A percentile compares a stretch with the other conserved stretches of the same genome.
Evolutionary conservation across 1,140 invertebrate species (phyloP).

Genomic region (Drosophila subobscura): DNA sequence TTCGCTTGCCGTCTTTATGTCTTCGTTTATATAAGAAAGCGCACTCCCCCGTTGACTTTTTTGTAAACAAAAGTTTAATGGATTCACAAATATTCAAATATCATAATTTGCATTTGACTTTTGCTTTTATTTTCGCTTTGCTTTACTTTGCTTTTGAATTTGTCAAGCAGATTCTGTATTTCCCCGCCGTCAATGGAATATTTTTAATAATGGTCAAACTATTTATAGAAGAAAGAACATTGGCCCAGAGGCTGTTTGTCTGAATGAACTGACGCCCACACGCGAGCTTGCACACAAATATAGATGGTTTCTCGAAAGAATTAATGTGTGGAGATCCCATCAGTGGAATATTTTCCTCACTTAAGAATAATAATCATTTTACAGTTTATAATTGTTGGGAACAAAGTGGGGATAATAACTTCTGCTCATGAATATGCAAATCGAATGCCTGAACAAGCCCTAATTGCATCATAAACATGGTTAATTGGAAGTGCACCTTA

Average conservation of each 20-base stretch:
- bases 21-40: slow-evolving; percentile 26
- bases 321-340: slow-evolving; percentile 23
- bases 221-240: slow-evolving; percentile 43
- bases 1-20: neutral
- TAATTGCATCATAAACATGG: slow-evolving; percentile 11
- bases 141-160: slow-evolving; percentile 22
- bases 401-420: neutral
- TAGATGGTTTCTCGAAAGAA: slow-evolving; percentile 39
- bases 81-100: slow-evolving; percentile 48
- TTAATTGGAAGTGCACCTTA: no score
- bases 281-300: slow-evolving; percentile 10
- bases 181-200: slow-evolving; percentile 47
- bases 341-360: slow-evolving; percentile 34
- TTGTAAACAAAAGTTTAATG: slow-evolving; percentile 17
- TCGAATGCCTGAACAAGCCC: slow-evolving; percentile 8
- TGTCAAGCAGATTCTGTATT: slow-evolving; percentile 26
- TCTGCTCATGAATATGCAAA: neutral
- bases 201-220: slow-evolving; percentile 42
- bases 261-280: slow-evolving; percentile 48
- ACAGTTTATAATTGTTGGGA: no score
- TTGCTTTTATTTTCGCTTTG: slow-evolving; percentile 3
- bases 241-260: slow-evolving; percentile 1
- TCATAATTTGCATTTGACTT: slow-evolving; percentile 37
- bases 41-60: slow-evolving; percentile 46
- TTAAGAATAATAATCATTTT: slow-evolving; percentile 26